Evolutionary conservation across 2,888 invertebrate species (phyloP), one percentile per base, ranked within the genome.

Genomic region (Rotaria socialis): DNA sequence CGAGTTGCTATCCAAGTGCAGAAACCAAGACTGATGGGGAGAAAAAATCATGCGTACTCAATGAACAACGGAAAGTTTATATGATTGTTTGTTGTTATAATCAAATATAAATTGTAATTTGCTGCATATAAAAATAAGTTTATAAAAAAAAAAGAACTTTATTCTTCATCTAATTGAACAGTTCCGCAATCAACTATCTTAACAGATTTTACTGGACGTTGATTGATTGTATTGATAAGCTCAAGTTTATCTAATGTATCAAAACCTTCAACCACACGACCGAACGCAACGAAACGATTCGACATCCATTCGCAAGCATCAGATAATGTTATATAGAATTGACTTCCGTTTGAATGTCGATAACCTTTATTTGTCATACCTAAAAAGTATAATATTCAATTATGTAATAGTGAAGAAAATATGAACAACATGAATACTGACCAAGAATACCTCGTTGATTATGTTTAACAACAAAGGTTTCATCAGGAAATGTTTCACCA

Each of bases 351-450:
- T 88, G 93, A 93, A 89, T 94, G 93, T 88, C 93, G 93, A 47
- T 47, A n/a, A 85, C 93, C 94, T 89, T 93, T 92, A 89, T 94
- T 94, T 86, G 94, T 94, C 93, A 94, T 94, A 35, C 94, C 93
- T 60, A 27, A 16, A 14, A 47, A 16, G 27, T 2, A 35, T 1
- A 27, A 84, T 16, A 27, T 16, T 22, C 8, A 22, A 27, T 2
- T 16, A 0, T 11, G 14, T 50, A 27, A 22, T 16, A 50, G 19
- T 6, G 1, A 27, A n/a, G 27, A n/a, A 41, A 27, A n/a, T 4
- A 24, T n/a, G 19, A 52, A 22, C 19, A 55, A 41, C 0, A 41
- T n/a, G 14, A 24, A 50, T 11, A 86, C 41, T 55, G 19, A 75
- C 85, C n/a, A 19, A 74, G 47, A n/a, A 43, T 43, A 27, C 55